phyloP scores from a whole-genome alignment of 2,113 vertebrate genomes.

The Donacobius atricapilla region DNA sequence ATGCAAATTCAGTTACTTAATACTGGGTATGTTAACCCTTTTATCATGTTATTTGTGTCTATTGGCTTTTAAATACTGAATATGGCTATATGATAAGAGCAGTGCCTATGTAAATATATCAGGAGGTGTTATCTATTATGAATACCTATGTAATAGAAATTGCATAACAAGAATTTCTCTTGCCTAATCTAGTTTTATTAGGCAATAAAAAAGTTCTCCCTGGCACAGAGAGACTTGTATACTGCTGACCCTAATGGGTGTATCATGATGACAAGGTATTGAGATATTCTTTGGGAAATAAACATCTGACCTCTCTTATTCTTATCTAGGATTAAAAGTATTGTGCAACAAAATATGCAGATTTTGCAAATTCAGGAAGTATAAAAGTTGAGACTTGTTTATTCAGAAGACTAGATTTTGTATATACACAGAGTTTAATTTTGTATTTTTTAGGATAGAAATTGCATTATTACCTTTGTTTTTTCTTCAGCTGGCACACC shows the following conservation, averaged over 20 bases:
- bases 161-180: slow-evolving; percentile 32
- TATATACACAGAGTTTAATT: neutral
- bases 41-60: slow-evolving; percentile 7
- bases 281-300: slow-evolving; percentile 10
- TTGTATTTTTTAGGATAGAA: neutral
- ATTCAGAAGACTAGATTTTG: neutral
- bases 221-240: neutral
- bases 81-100: neutral
- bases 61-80: neutral
- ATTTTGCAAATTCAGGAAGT: neutral
- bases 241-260: neutral
- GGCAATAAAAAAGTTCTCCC: slow-evolving; percentile 44
- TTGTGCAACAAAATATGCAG: neutral
- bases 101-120: neutral
- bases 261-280: neutral
- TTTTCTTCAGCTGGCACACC: neutral
- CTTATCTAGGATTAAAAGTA: neutral
- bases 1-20: slow-evolving; percentile 22
- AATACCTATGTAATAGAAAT: neutral
- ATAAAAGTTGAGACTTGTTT: neutral
- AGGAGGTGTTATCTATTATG: neutral
- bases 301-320: neutral
- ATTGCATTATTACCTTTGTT: neutral
- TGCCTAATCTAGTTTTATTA: slow-evolving; percentile 51
- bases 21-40: neutral